phyloP scores from a whole-genome alignment of 2,888 invertebrate genomes.

The Amiota minor region DNA sequence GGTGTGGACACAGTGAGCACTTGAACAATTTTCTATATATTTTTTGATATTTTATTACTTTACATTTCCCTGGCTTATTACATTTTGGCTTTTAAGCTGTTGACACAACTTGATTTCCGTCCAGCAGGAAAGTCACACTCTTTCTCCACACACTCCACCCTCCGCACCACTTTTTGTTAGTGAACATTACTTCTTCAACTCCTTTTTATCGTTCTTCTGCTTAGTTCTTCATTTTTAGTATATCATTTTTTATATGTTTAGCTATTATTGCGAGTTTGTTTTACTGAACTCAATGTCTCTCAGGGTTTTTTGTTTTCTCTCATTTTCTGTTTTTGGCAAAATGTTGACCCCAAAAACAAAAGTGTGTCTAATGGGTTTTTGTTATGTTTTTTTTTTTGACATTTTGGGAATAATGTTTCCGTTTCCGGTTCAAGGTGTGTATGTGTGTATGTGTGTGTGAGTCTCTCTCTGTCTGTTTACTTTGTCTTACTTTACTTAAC shows the following conservation, averaged over 20 bases:
- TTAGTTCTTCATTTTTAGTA: neutral
- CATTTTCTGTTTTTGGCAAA: conserved; percentile 5
- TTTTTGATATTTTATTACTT: conserved; percentile 65
- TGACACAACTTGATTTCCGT: conserved; percentile 35
- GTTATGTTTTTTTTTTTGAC: conserved; percentile 61
- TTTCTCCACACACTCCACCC: neutral
- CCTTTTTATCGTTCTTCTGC: neutral
- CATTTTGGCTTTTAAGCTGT: conserved; percentile 61
- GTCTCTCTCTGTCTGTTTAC: conserved; percentile 12
- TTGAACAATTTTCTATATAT: conserved; percentile 36
- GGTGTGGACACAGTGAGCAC: neutral
- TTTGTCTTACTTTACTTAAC: neutral
- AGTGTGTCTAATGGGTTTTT: conserved; percentile 65
- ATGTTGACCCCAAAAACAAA: conserved; percentile 60
- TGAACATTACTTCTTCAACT: neutral
- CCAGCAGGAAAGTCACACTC: conserved; percentile 46
- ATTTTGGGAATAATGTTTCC: conserved; percentile 67
- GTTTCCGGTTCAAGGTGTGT: conserved; percentile 65
- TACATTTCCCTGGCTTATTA: conserved; percentile 66
- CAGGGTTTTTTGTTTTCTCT: neutral
- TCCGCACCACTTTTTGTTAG: neutral
- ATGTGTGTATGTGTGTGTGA: conserved; percentile 13
- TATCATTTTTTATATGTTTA: conserved; percentile 40
- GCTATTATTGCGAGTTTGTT: conserved; percentile 6
- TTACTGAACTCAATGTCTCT: too few species aligned